These are phyloP conservation scores for Hippopotamyrus pictus DNA, from an alignment of 2,797 vertebrate species.

Conservation along the genomic window DNA sequence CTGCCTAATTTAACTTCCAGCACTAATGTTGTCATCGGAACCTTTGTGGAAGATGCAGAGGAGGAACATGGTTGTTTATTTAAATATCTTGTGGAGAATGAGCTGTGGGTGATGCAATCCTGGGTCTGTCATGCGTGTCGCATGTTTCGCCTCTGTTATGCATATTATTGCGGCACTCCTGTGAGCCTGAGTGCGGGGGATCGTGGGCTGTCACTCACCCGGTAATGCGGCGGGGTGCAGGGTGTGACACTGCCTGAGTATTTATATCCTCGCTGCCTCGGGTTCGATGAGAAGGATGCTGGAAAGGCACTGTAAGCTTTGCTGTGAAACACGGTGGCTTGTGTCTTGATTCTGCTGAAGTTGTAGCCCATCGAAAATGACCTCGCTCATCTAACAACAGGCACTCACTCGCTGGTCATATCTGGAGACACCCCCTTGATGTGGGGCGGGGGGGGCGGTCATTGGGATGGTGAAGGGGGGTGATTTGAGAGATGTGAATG, in stretches of 20 bases:
- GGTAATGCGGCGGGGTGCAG: conserved; percentile 43
- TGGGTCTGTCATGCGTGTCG: neutral
- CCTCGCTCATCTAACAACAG: conserved; percentile 30
- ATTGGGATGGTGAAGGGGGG: neutral
- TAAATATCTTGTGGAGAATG: neutral
- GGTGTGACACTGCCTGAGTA: conserved; percentile 52
- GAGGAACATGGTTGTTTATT: conserved; percentile 12
- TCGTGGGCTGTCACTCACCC: conserved; percentile 46
- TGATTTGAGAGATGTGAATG: neutral
- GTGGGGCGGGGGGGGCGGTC: neutral
- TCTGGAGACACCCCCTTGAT: conserved; percentile 26
- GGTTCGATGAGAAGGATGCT: conserved; percentile 12
- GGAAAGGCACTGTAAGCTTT: conserved; percentile 34
- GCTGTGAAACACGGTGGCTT: conserved; percentile 46
- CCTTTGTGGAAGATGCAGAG: neutral
- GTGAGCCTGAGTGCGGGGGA: conserved; percentile 40
- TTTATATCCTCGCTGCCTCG: conserved; percentile 45
- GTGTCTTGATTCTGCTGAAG: conserved; percentile 33
- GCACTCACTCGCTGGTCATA: conserved; percentile 34
- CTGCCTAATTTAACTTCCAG: neutral
- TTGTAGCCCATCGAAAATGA: conserved; percentile 31
- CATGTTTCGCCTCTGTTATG: neutral
- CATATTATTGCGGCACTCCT: conserved; percentile 31
- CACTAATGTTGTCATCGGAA: neutral
- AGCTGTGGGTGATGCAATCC: conserved; percentile 20